Evolutionary conservation across 2,113 vertebrate species (phyloP).

Genomic region (Catharus fuscescens): DNA sequence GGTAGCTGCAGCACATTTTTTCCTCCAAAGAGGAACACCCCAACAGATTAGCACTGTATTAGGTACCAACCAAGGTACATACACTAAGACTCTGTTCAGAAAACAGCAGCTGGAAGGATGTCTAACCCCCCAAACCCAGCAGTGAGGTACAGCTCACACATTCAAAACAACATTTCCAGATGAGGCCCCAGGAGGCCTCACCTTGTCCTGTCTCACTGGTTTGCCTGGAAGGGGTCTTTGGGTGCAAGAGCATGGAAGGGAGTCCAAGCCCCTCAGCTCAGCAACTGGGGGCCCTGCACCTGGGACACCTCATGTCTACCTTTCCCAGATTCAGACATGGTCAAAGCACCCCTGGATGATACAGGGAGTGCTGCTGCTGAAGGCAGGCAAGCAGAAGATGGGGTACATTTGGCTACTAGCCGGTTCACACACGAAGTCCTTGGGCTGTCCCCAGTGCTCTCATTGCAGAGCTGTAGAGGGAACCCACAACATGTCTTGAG

Average conservation of each 20-base stretch:
- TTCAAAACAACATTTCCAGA: neutral
- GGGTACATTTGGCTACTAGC: neutral
- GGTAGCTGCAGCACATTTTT: neutral
- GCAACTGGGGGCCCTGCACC: neutral
- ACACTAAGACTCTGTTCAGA: neutral
- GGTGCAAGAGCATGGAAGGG: neutral
- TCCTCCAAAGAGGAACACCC: neutral
- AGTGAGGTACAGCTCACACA: accelerated
- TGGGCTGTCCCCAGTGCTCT: neutral
- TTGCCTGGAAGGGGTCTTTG: neutral
- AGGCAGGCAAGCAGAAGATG: neutral
- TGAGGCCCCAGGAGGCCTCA: neutral
- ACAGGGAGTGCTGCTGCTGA: neutral
- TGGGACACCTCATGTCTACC: neutral
- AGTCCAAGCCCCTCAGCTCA: neutral
- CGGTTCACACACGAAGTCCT: neutral
- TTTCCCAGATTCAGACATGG: neutral
- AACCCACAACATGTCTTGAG: neutral
- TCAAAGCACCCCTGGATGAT: neutral
- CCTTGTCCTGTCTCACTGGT: neutral
- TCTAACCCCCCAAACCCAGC: neutral
- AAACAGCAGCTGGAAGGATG: neutral
- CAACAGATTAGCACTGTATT: neutral
- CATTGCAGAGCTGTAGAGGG: accelerated
- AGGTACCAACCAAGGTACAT: neutral